Conservation (phyloP, 2,888 invertebrate species). For the Agonopterix heracliana region DNA sequence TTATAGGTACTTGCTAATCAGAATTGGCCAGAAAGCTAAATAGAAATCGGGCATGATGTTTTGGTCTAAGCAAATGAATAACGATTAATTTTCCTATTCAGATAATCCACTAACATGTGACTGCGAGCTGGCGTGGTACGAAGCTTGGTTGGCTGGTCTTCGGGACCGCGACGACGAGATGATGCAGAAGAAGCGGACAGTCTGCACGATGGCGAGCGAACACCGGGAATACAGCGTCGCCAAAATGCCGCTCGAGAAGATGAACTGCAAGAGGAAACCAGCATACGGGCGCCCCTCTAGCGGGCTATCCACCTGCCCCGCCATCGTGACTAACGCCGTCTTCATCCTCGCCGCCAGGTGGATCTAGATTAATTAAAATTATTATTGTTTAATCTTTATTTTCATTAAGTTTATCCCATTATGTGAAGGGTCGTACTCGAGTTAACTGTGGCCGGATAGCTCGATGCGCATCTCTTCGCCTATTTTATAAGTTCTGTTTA, state of each 20-base stretch:
- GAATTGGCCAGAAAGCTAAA: no score
- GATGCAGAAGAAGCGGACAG: constrained; percentile 90
- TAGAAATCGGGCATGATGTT: no score
- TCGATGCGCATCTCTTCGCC: constrained; percentile 40
- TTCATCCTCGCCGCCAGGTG: constrained; percentile 43
- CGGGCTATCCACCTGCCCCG: constrained; percentile 33
- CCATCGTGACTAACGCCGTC: constrained; percentile 40
- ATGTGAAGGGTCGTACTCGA: constrained; percentile 44
- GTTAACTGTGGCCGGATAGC: constrained; percentile 72
- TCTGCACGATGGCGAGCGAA: constrained; percentile 87
- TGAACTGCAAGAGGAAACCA: constrained; percentile 87
- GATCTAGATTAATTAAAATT: constrained; percentile 30
- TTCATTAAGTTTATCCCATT: constrained; percentile 24
- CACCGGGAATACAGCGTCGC: constrained; percentile 90
- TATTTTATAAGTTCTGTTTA: neutral
- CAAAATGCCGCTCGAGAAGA: constrained; percentile 86
- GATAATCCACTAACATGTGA: constrained; percentile 93
- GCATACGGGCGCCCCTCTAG: constrained; percentile 52
- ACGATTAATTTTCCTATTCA: constrained; percentile 43
- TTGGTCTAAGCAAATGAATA: no score
- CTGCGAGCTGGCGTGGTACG: constrained; percentile 93
- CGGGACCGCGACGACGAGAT: constrained; percentile 90
- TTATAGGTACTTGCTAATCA: no score
- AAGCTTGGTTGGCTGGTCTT: constrained; percentile 85
- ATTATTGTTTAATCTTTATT: neutral